Evolutionary conservation across 2,888 invertebrate genomes (phyloP).

Genomic region (Watsonalla binaria): DNA sequence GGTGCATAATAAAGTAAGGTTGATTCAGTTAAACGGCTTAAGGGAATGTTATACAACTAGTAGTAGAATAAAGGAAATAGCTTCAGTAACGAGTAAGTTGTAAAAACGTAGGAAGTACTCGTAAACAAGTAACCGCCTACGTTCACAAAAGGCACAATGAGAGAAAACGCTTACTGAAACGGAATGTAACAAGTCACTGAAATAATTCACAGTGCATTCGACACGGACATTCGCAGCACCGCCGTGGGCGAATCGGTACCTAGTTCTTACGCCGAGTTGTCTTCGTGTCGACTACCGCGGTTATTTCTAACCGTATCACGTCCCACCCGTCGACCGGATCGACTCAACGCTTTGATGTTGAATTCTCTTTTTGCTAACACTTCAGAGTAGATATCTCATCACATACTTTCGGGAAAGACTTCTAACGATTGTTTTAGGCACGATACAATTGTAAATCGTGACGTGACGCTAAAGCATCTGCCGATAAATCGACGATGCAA

Average conservation of each 20-base stretch:
- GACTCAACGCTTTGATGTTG: conserved; percentile 71
- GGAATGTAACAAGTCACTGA: conserved; percentile 57
- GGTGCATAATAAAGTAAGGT: not conserved
- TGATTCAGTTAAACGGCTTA: not conserved
- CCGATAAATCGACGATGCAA: conserved; percentile 43
- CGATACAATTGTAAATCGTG: not conserved
- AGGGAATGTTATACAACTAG: not conserved
- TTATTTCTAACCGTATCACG: conserved; percentile 75
- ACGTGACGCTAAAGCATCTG: conserved; percentile 9
- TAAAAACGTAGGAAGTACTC: no score
- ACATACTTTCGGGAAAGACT: conserved; percentile 70
- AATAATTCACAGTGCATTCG: conserved; percentile 70
- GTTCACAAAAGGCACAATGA: conserved; percentile 48
- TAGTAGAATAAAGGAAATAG: not conserved
- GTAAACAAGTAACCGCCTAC: not conserved
- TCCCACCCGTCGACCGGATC: conserved; percentile 56
- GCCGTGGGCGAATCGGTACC: conserved; percentile 44
- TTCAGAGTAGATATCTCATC: conserved; percentile 54
- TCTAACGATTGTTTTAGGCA: conserved; percentile 30
- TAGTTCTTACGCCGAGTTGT: conserved; percentile 32
- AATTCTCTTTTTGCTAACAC: conserved; percentile 75
- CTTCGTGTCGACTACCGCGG: conserved; percentile 40
- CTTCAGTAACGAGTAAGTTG: no score
- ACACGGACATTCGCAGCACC: conserved; percentile 51
- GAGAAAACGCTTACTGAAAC: conserved; percentile 56